Base-by-base conservation (phyloP, 2,797 vertebrate genomes). In the Lutra lutra region DNA sequence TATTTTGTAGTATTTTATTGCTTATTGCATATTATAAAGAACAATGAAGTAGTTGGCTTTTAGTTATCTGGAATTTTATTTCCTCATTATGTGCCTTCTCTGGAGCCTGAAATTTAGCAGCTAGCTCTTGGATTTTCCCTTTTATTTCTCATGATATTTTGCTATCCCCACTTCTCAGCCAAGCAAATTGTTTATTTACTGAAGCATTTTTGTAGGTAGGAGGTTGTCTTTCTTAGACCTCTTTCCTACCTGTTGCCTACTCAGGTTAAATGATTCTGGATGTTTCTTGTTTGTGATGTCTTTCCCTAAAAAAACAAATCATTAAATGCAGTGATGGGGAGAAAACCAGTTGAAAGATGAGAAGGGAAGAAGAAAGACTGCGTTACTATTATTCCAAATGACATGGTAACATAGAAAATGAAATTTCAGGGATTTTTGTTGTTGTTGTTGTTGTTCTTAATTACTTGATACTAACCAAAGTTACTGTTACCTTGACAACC, bases 401-500 rank as follows among this genome's bases (percentile, higher is more conserved):
- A 87, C 14, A 58, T 91, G 77, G 1, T 96, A 94, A 96, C 25
- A 72, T n/a, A 82, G 72, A 92, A 97, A 80, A 66, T 96, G 32
- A 80, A 89, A 87, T 95, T 90, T 89, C 46, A 77, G n/a, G 51
- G 35, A 29, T 68, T 68, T 66, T 68, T 66, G 20, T 58, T 68
- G 7, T 68, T 54, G 18, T 92, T 97, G 94, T 95, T 87, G 29
- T 62, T 2, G 4, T 58, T 94, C 32, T 97, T 87, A 85, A 91
- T 93, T 95, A 92, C 46, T 94, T 93, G 91, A 75, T 94, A 58
- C 14, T 92, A 77, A 86, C 95, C 75, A 89, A 97, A 97, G n/a
- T 96, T 96, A 32, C 46, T n/a, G 46, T 96, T 97, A 92, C 97
- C 94, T 94, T 97, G 75, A 80, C n/a, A 95, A 85, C 46, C 43